Evolutionary conservation across 2,888 invertebrate species (phyloP).

Genomic region (Aphodius granarius): DNA sequence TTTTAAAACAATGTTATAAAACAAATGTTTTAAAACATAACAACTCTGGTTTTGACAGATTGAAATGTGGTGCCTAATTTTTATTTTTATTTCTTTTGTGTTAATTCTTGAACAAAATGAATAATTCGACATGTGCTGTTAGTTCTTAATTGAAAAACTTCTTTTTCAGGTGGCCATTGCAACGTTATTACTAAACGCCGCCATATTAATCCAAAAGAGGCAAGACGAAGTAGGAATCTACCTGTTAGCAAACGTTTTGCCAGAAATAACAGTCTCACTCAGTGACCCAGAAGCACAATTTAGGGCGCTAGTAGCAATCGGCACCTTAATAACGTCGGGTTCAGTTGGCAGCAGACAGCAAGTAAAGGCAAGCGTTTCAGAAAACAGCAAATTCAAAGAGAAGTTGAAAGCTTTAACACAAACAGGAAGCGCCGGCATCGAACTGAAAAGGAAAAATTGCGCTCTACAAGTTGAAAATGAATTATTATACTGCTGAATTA

Average conservation of each 20-base stretch:
- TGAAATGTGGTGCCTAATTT: too few species aligned
- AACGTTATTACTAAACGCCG: conserved; percentile 73
- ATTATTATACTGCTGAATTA: conserved; percentile 20
- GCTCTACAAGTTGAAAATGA: conserved; percentile 43
- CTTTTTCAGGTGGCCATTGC: conserved; percentile 67
- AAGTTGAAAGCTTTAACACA: conserved; percentile 49
- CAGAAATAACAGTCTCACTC: conserved; percentile 59
- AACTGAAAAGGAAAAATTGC: conserved; percentile 53
- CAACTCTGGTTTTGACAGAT: too few species aligned
- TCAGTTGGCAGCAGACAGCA: conserved; percentile 54
- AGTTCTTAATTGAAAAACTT: not conserved
- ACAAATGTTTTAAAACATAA: too few species aligned
- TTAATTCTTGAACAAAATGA: too few species aligned
- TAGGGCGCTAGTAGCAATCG: conserved; percentile 75
- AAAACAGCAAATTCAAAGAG: conserved; percentile 42
- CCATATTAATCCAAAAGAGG: conserved; percentile 63
- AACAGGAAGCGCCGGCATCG: conserved; percentile 54
- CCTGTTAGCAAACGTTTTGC: conserved; percentile 58
- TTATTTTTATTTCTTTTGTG: too few species aligned
- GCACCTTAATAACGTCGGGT: conserved; percentile 64
- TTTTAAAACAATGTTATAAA: too few species aligned
- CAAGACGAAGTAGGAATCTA: conserved; percentile 56
- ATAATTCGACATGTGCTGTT: too few species aligned
- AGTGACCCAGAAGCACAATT: conserved; percentile 75
- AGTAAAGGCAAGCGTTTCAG: conserved; percentile 52